A percentile compares a stretch with the other conserved stretches of the same genome.
Conservation (phyloP, 2,797 vertebrate species). For the Jordanella pulchra region DNA sequence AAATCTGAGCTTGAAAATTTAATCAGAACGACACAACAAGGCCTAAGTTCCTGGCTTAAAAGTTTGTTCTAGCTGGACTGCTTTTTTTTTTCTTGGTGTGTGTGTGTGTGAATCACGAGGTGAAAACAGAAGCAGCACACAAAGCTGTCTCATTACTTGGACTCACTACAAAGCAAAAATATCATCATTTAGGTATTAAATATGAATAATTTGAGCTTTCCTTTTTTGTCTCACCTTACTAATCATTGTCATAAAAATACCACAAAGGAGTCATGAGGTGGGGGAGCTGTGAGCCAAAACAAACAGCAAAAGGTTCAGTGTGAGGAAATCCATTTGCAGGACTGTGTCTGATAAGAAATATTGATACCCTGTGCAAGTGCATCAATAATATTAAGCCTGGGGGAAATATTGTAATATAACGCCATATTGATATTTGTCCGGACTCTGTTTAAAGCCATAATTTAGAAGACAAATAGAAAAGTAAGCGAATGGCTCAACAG, state of each 20-base stretch:
- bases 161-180: conserved; percentile 2
- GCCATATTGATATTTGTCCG: conserved; percentile 59
- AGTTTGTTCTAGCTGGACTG: conserved; percentile 33
- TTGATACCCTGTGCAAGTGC: conserved; percentile 51
- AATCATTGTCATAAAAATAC: conserved; percentile 49
- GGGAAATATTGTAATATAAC: conserved; percentile 63
- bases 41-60: conserved; percentile 55
- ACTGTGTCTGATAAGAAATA: conserved; percentile 58
- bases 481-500: conserved; percentile 38
- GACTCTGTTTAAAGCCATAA: conserved; percentile 49
- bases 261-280: conserved; percentile 47
- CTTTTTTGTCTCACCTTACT: conserved; percentile 18
- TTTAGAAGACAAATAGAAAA: conserved; percentile 52
- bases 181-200: not conserved
- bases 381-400: conserved; percentile 51
- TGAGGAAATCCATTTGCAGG: conserved; percentile 58
- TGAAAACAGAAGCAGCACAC: not conserved
- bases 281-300: conserved; percentile 39
- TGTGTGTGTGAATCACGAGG: not conserved
- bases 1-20: conserved; percentile 60
- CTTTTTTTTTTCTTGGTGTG: conserved; percentile 2
- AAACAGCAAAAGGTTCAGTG: conserved; percentile 36
- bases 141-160: not conserved
- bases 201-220: not conserved
- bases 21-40: conserved; percentile 59